Evolutionary conservation across 1,140 invertebrate genomes (phyloP), one percentile per base, ranked within the genome.

Genomic region (Hermatobates lingyangjiaoensis): DNA sequence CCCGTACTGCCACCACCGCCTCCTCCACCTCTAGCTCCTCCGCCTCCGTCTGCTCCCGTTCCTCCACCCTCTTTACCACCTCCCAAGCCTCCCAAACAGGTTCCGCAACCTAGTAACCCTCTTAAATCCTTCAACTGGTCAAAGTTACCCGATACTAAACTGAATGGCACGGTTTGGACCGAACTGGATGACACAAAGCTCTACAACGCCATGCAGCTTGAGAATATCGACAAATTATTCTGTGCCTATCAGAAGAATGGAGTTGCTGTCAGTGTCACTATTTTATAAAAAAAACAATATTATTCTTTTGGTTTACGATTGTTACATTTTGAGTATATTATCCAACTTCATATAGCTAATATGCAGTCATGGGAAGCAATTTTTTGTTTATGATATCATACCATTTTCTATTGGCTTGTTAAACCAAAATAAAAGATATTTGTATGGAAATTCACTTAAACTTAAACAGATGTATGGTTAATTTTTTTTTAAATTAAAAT

Each of bases 111-210:
- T 3, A 79, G 81, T 20, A 87, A 88, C 68, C 87, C 91, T 0
- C 68, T 97, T 1, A 97, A 96, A 65, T 92, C 90, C 25, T 93
- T 97, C 69, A 98, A 98, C 67, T 98, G 94, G 92, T 87, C 86
- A 5, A 94, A 94, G 61, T 71, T 96, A 55, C 83, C 89, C 1
- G 88, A 92, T 59, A 77, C 85, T 23, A 87, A 87, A 61, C 66
- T 87, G 0, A 79, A 79, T 54, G 90, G 89, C 3, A 96, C 93
- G 0, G 81, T 97, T 52, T 98, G 93, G 91, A 83, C 81, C 53
- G 86, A 93, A 61, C 63, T 97, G 47, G 90, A 96, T 62, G 92
- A 97, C 59, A 79, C 84, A 2, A 94, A 92, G 64, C 65, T 92
- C 38, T 95, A 93, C 63, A 87, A 83, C 56, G 75, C 81, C 1